A percentile compares a stretch with the other conserved stretches of the same genome.
Conservation (phyloP, 2,113 vertebrate genomes). For the Sinocyclocheilus maitianheensis region DNA sequence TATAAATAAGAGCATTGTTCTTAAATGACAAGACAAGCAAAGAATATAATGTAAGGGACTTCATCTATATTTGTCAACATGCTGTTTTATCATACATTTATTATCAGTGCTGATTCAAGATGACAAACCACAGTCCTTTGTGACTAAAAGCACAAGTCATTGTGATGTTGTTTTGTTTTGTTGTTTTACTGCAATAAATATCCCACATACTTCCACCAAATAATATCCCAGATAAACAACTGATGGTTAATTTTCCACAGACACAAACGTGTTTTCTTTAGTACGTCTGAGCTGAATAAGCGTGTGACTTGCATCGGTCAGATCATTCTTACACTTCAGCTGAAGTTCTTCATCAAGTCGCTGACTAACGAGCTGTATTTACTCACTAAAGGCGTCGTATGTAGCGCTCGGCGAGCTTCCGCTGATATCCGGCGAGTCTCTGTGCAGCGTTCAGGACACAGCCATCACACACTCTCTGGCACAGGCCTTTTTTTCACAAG, state of each 20-base stretch:
- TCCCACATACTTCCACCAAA: background rate
- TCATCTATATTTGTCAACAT: background rate
- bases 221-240: background rate
- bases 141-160: background rate
- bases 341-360: background rate
- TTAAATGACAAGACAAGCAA: background rate
- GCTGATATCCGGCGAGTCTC: slow-evolving; percentile 55
- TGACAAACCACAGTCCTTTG: background rate
- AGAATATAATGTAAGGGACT: background rate
- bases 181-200: background rate
- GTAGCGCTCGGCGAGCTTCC: background rate
- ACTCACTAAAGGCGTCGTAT: background rate
- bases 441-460: slow-evolving; percentile 51
- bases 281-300: background rate
- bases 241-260: background rate
- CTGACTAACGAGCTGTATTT: background rate
- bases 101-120: background rate
- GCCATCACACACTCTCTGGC: slow-evolving; percentile 54
- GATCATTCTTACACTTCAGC: background rate
- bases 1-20: background rate
- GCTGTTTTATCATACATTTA: background rate
- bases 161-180: background rate
- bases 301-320: background rate
- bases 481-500: slow-evolving; percentile 73
- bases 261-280: background rate